These are phyloP conservation scores for Micoletzkya japonica DNA, from an alignment of 2,888 invertebrate genomes.

Conservation along the genomic window DNA sequence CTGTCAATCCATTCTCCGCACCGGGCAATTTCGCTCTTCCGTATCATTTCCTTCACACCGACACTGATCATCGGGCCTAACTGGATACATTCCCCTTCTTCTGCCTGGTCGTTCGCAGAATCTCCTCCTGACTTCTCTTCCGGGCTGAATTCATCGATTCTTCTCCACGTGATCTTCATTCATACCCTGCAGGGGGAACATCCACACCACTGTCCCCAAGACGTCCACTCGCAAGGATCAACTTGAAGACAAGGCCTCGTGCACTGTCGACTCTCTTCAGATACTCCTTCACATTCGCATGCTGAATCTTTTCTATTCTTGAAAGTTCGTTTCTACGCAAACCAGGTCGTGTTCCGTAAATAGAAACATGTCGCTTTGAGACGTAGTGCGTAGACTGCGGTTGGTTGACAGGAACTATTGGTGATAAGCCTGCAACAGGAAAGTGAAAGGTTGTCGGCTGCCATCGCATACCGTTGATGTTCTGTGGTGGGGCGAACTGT, in stretches of 20 bases:
- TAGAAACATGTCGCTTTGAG: slow-evolving; percentile 4
- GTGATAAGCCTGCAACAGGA: slow-evolving; percentile 22
- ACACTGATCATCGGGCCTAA: background rate
- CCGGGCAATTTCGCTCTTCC: slow-evolving; percentile 20
- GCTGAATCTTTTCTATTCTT: slow-evolving; percentile 4
- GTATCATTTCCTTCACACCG: slow-evolving; percentile 10
- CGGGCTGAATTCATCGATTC: slow-evolving; percentile 30
- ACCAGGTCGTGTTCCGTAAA: background rate
- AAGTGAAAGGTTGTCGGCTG: no score
- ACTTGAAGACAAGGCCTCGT: slow-evolving; percentile 5
- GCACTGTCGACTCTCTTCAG: slow-evolving; percentile 20
- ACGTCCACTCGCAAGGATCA: slow-evolving; percentile 41
- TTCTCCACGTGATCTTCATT: background rate
- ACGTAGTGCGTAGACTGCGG: slow-evolving; percentile 3
- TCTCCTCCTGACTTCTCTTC: slow-evolving; percentile 41
- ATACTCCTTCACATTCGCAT: slow-evolving; percentile 1
- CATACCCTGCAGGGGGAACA: slow-evolving; percentile 42
- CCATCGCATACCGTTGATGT: no score
- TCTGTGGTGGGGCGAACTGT: no score
- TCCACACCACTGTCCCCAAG: slow-evolving; percentile 53
- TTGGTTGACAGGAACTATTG: slow-evolving; percentile 26
- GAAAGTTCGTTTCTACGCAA: background rate
- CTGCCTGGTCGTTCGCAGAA: slow-evolving; percentile 40
- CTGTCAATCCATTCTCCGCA: background rate
- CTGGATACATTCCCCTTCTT: background rate